A percentile compares a stretch with the other conserved stretches of the same genome.
phyloP scores from a whole-genome alignment of 2,113 vertebrate genomes.

The Oplegnathus fasciatus region DNA sequence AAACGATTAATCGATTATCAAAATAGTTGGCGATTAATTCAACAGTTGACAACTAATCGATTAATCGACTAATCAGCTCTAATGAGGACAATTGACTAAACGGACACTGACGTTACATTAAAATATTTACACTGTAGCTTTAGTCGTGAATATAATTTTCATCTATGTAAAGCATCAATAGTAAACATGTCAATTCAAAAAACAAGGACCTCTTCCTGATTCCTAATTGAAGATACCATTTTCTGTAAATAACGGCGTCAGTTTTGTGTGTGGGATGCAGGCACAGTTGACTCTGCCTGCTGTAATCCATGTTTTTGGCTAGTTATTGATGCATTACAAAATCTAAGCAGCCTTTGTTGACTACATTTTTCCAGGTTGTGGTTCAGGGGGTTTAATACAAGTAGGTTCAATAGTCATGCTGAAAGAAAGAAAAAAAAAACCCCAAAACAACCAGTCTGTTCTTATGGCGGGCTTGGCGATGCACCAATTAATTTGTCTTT shows the following conservation, averaged over 20 bases:
- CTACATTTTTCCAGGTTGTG: background rate
- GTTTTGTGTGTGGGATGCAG: background rate
- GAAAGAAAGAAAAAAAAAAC: background rate
- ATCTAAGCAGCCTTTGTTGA: background rate
- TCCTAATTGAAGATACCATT: too few species aligned
- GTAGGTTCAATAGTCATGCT: background rate
- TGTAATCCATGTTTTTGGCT: background rate
- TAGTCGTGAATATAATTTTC: too few species aligned
- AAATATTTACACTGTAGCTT: background rate
- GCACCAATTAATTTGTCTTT: background rate
- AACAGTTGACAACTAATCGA: too few species aligned
- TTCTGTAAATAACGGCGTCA: background rate
- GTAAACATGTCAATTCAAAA: background rate
- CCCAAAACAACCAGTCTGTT: background rate
- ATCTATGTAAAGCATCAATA: background rate
- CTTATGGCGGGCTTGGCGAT: background rate
- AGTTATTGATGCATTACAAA: background rate
- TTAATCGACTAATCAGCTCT: too few species aligned
- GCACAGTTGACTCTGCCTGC: background rate
- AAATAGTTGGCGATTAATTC: too few species aligned
- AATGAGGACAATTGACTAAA: too few species aligned
- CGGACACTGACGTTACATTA: background rate
- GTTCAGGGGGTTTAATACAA: background rate
- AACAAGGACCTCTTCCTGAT: too few species aligned
- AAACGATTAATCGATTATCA: too few species aligned